A percentile compares a stretch with the other conserved stretches of the same genome.
phyloP scores from a whole-genome alignment of 1,140 invertebrate genomes.

The Papilio dardanus region DNA sequence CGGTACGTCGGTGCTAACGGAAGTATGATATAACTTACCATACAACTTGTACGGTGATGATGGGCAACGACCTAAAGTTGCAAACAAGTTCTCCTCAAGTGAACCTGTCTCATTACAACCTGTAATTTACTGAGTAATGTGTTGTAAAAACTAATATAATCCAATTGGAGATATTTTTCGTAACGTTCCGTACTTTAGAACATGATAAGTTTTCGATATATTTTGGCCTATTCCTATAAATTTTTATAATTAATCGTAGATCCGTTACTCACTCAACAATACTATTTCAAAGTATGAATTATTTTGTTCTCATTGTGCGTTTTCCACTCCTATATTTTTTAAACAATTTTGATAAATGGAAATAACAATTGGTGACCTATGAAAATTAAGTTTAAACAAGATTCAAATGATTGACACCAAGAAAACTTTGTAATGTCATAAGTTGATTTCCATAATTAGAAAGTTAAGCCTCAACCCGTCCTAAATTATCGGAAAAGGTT shows the following conservation, averaged over 20 bases:
- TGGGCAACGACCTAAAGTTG: slow-evolving; percentile 4
- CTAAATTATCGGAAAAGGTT: slow-evolving; percentile 10
- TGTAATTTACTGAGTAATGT: neutral
- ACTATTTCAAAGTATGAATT: too few species aligned
- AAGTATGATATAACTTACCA: neutral
- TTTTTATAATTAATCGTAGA: too few species aligned
- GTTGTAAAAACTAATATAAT: neutral
- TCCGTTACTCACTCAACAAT: too few species aligned
- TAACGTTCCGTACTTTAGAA: neutral
- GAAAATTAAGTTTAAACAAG: neutral
- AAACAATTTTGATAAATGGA: too few species aligned
- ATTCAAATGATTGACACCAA: neutral
- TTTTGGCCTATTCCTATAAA: too few species aligned
- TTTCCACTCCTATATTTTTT: too few species aligned
- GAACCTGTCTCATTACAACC: neutral
- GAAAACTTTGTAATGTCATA: slow-evolving; percentile 2
- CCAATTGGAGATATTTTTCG: neutral
- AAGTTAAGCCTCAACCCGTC: neutral
- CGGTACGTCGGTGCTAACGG: neutral
- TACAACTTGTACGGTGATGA: neutral
- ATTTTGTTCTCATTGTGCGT: too few species aligned
- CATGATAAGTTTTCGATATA: too few species aligned
- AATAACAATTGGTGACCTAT: neutral
- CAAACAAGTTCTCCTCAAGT: neutral
- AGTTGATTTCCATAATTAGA: slow-evolving; percentile 14